Percentiles rank a stretch among this genome's conserved stretches.
phyloP scores from a whole-genome alignment of 92 coral and sea anemone genomes.

The Porites evermanni region DNA sequence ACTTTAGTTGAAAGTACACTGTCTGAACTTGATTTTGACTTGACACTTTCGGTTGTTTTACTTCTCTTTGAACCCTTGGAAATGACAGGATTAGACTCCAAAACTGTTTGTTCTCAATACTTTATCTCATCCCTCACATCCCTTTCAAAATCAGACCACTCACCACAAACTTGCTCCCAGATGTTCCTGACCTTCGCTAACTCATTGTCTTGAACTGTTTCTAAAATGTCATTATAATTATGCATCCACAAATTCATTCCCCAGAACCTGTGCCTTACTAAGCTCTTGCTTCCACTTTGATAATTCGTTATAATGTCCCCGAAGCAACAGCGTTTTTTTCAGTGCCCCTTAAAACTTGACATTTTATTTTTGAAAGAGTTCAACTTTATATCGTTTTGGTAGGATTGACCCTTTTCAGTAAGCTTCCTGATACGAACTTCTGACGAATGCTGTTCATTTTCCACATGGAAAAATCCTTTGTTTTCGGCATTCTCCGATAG shows the following conservation, averaged over 20 bases:
- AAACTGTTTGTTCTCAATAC: background rate
- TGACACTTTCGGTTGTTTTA: background rate
- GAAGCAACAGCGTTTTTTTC: background rate
- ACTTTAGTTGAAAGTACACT: background rate
- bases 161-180: too few relatives aligned
- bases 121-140: slow-evolving; percentile 12
- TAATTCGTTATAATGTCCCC: background rate
- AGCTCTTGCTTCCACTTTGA: too few relatives aligned
- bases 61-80: slow-evolving; percentile 12
- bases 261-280: background rate
- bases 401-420: too few relatives aligned
- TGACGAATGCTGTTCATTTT: too few relatives aligned
- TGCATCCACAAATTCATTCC: slow-evolving; percentile 1
- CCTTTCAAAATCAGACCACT: background rate
- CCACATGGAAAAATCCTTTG: background rate
- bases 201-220: slow-evolving; percentile 7
- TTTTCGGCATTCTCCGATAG: background rate
- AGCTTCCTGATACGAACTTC: background rate
- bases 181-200: background rate
- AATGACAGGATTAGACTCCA: background rate
- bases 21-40: background rate
- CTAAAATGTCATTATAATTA: slow-evolving; percentile 17
- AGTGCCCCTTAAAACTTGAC: background rate
- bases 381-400: background rate
- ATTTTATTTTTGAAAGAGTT: background rate